Percentiles rank a stretch among this genome's conserved stretches.
Conservation (phyloP, 2,797 vertebrate genomes). For the Pteronotus mesoamericanus region DNA sequence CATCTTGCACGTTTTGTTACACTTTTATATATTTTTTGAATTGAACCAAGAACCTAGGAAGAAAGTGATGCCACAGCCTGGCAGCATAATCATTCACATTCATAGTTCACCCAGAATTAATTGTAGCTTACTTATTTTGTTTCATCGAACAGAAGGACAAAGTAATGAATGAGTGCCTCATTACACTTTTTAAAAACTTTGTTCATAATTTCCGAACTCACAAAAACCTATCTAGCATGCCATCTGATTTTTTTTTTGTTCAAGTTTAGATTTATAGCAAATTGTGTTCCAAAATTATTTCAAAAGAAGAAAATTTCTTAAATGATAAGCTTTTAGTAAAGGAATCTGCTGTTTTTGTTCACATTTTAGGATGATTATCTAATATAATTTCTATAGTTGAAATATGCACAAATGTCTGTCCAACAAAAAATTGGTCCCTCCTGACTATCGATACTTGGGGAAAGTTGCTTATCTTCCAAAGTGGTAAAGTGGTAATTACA, state of each 20-base stretch:
- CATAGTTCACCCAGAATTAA: slow-evolving; percentile 75
- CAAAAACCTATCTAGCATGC: slow-evolving; percentile 44
- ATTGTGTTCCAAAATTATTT: slow-evolving; percentile 60
- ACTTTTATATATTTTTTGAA: slow-evolving; percentile 78
- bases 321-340: slow-evolving; percentile 66
- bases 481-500: slow-evolving; percentile 35
- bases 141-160: slow-evolving; percentile 74
- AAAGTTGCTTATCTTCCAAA: slow-evolving; percentile 8
- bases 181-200: slow-evolving; percentile 77
- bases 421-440: slow-evolving; percentile 44
- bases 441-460: slow-evolving; percentile 21
- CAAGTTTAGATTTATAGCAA: slow-evolving; percentile 53
- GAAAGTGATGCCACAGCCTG: slow-evolving; percentile 77
- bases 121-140: slow-evolving; percentile 78
- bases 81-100: slow-evolving; percentile 76
- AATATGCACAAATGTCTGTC: slow-evolving; percentile 19
- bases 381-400: slow-evolving; percentile 43
- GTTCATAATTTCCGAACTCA: slow-evolving; percentile 68
- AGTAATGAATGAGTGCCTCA: slow-evolving; percentile 75
- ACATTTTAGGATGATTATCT: slow-evolving; percentile 57
- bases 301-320: slow-evolving; percentile 67
- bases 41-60: slow-evolving; percentile 78
- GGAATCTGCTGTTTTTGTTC: slow-evolving; percentile 68
- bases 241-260: slow-evolving; percentile 46
- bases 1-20: slow-evolving; percentile 77